Conservation (phyloP, 2,113 vertebrate species). For the Gallinago jamesoni region DNA sequence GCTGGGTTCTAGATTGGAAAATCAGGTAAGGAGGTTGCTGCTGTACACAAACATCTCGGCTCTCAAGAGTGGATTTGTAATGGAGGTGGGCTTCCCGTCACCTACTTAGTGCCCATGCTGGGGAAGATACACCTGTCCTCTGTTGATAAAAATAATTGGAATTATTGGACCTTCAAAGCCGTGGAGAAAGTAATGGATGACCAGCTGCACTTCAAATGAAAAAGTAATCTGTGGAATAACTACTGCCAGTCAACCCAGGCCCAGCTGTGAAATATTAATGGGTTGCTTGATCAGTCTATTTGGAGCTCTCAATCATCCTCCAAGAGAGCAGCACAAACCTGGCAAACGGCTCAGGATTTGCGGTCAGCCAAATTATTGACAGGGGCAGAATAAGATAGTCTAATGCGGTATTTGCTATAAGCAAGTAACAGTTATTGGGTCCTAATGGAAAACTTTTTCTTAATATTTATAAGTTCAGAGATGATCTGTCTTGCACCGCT, state of each 20-base stretch:
- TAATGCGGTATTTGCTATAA: not conserved
- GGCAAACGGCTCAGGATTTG: not conserved
- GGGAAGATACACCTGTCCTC: not conserved
- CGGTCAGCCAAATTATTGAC: not conserved
- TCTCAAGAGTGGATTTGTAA: not conserved
- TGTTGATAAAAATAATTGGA: slow-evolving; percentile 50
- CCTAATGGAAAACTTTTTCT: not conserved
- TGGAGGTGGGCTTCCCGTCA: not conserved
- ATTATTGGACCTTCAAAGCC: slow-evolving; percentile 27
- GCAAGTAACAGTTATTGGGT: not conserved
- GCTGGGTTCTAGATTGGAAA: not conserved
- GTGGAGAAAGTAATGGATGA: slow-evolving; percentile 38
- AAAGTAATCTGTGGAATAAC: slow-evolving; percentile 38
- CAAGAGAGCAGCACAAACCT: not conserved
- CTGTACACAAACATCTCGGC: not conserved
- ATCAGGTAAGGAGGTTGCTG: not conserved
- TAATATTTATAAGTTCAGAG: not conserved
- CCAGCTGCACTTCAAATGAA: slow-evolving; percentile 28
- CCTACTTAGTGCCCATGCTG: not conserved
- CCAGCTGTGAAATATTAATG: slow-evolving; percentile 49
- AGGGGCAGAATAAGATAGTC: not conserved
- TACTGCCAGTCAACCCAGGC: slow-evolving; percentile 16
- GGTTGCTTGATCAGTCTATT: slow-evolving; percentile 33
- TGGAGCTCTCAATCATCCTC: slow-evolving; percentile 33
- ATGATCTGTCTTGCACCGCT: not conserved